phyloP scores from a whole-genome alignment of 2,113 vertebrate species.

The Macroglossus sobrinus region DNA sequence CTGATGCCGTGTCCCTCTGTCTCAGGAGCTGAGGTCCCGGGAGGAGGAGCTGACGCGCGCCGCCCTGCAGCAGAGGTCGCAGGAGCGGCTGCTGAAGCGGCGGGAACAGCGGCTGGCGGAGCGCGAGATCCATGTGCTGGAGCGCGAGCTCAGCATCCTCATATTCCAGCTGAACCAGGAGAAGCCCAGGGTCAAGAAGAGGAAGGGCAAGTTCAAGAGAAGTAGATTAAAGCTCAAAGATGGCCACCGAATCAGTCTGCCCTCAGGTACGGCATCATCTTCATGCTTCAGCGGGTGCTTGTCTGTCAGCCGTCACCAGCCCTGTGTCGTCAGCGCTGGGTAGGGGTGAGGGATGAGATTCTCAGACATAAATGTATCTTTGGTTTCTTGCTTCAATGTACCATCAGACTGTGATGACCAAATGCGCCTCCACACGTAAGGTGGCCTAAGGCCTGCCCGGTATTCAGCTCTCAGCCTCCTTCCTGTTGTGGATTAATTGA shows the following conservation, averaged over 20 bases:
- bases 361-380: neutral
- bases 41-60: conserved; percentile 96
- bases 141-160: conserved; percentile 95
- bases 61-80: conserved; percentile 95
- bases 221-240: conserved; percentile 94
- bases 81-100: conserved; percentile 92
- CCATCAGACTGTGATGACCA: rapidly evolving
- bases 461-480: rapidly evolving
- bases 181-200: conserved; percentile 94
- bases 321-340: no score
- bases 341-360: neutral
- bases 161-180: conserved; percentile 97
- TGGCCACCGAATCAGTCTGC: conserved; percentile 95
- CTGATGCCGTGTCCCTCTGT: neutral
- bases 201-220: conserved; percentile 95
- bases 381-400: neutral
- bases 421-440: rapidly evolving
- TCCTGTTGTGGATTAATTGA: rapidly evolving
- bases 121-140: conserved; percentile 94
- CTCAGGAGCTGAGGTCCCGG: conserved; percentile 93
- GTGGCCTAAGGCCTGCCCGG: rapidly evolving
- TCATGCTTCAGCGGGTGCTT: rapidly evolving
- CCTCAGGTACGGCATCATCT: conserved; percentile 86
- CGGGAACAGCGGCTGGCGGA: conserved; percentile 95
- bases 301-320: rapidly evolving